Conservation (phyloP, 2,888 invertebrate genomes). For the Thera obeliscata region DNA sequence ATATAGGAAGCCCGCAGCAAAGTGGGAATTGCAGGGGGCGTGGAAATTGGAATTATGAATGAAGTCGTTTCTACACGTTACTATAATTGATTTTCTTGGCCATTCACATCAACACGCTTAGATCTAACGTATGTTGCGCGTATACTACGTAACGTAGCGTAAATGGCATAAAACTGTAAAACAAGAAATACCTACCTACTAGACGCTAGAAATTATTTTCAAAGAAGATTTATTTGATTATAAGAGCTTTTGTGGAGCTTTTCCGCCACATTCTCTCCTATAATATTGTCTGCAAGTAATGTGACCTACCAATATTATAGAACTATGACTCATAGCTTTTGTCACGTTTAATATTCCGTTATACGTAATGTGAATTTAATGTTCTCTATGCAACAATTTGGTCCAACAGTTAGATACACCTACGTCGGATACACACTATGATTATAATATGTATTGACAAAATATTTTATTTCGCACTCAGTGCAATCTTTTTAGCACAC, state of each 20-base stretch:
- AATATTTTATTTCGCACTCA: not conserved
- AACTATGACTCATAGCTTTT: not conserved
- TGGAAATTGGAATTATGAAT: conserved; percentile 44
- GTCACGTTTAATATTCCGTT: conserved; percentile 5
- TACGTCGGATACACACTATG: too few species aligned
- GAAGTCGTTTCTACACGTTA: conserved; percentile 25
- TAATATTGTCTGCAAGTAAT: too few species aligned
- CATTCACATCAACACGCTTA: conserved; percentile 20
- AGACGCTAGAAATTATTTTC: too few species aligned
- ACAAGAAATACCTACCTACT: too few species aligned
- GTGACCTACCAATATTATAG: too few species aligned
- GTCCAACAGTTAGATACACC: too few species aligned
- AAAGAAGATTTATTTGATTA: too few species aligned
- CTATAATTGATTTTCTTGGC: conserved; percentile 19
- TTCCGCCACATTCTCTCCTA: too few species aligned
- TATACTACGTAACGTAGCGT: not conserved
- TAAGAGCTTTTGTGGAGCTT: too few species aligned
- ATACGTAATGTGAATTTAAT: conserved; percentile 14
- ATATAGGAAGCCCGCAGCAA: conserved; percentile 33
- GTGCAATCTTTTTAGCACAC: not conserved
- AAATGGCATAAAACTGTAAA: not conserved
- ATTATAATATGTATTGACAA: too few species aligned
- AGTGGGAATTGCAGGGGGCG: conserved; percentile 38
- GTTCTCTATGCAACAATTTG: not conserved
- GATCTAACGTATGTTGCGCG: not conserved